These are phyloP conservation scores for Microdon myrmicae DNA, from an alignment of 2,888 invertebrate genomes.

Conservation along the genomic window DNA sequence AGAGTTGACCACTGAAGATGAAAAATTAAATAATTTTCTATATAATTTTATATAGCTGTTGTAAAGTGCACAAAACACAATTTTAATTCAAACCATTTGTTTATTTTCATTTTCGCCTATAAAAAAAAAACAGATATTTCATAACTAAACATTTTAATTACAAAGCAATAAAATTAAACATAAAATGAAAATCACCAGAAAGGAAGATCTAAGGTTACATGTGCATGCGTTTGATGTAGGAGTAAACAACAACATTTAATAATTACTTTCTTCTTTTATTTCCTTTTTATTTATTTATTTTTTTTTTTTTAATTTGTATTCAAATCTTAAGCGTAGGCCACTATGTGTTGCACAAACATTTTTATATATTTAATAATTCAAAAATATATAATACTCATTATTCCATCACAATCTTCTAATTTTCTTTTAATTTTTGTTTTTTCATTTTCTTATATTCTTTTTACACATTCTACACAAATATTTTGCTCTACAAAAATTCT, in stretches of 20 bases:
- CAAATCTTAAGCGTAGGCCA: constrained; percentile 50
- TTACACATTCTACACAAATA: constrained; percentile 31
- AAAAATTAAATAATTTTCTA: too few species aligned
- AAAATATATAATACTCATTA: constrained; percentile 51
- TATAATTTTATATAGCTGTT: too few species aligned
- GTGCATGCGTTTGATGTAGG: constrained; percentile 42
- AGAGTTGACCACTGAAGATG: too few species aligned
- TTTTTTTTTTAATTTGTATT: constrained; percentile 34
- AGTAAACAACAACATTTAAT: too few species aligned
- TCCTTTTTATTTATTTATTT: constrained; percentile 7
- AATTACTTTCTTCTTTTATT: constrained; percentile 19
- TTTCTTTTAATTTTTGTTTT: constrained; percentile 8
- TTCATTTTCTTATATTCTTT: constrained; percentile 3
- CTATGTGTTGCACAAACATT: constrained; percentile 51
- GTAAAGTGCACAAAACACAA: not conserved
- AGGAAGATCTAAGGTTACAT: constrained; percentile 52
- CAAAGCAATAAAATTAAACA: constrained; percentile 42
- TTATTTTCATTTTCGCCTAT: constrained; percentile 48
- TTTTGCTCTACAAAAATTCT: not conserved
- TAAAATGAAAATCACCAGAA: constrained; percentile 52
- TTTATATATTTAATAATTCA: constrained; percentile 38
- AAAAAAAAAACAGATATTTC: constrained; percentile 48
- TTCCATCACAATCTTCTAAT: constrained; percentile 50
- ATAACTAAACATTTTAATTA: constrained; percentile 47
- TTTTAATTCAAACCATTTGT: constrained; percentile 31